These are phyloP conservation scores for Dolomedes plantarius DNA, from an alignment of 2,888 invertebrate species.

Conservation along the genomic window DNA sequence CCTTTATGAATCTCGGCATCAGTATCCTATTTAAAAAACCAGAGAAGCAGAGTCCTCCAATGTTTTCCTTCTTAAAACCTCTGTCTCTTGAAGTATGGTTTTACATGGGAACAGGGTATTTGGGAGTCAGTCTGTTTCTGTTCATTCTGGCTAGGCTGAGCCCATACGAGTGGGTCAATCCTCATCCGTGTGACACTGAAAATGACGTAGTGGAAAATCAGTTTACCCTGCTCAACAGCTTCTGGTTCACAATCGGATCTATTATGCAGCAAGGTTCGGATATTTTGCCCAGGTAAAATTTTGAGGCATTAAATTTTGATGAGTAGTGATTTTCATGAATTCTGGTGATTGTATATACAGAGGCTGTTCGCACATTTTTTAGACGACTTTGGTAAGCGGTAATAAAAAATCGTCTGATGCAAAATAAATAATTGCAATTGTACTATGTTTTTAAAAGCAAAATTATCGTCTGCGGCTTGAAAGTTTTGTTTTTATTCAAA, in stretches of 20 bases:
- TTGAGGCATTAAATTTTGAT: neutral
- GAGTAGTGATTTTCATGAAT: neutral
- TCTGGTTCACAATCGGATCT: constrained; percentile 79
- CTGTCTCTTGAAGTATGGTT: constrained; percentile 78
- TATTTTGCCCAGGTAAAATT: constrained; percentile 61
- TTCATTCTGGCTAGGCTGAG: constrained; percentile 86
- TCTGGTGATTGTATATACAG: no score
- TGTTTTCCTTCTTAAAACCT: constrained; percentile 81
- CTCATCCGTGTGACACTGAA: constrained; percentile 78
- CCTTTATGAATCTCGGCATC: constrained; percentile 94
- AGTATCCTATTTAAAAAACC: constrained; percentile 80
- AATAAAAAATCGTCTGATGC: no score
- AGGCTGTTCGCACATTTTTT: no score
- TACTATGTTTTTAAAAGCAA: no score
- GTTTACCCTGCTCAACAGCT: constrained; percentile 77
- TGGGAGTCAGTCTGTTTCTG: constrained; percentile 73
- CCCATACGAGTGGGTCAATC: constrained; percentile 78
- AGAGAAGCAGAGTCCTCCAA: constrained; percentile 78
- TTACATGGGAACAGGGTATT: constrained; percentile 73
- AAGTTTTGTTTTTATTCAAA: no score
- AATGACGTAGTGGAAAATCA: constrained; percentile 77
- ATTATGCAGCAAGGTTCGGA: constrained; percentile 75
- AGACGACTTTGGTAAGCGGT: no score
- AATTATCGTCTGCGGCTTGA: no score
- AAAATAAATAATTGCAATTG: no score